Evolutionary conservation across 53 echinoderm and acorn worm species (phyloP).

Genomic region (Pentamera pediparva): DNA sequence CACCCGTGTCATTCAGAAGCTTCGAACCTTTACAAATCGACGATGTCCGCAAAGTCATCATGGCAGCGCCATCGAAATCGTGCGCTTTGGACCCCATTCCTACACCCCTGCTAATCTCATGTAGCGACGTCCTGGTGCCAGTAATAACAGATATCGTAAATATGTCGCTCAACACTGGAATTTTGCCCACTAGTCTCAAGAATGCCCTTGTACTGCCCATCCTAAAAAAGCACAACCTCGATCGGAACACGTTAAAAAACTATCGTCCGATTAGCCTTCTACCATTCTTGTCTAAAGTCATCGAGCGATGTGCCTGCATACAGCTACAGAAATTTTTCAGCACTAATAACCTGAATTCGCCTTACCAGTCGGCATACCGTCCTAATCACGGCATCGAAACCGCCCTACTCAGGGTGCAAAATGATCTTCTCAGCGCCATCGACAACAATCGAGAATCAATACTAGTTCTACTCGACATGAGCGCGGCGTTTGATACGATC

Average conservation of each 20-base stretch:
- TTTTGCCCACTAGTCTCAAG: no score
- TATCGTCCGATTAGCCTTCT: constrained; percentile 39
- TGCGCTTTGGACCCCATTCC: constrained; percentile 36
- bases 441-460: neutral
- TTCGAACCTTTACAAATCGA: no score
- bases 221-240: neutral
- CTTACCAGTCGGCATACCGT: constrained; percentile 19
- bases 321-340: constrained; percentile 14
- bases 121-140: neutral
- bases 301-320: constrained; percentile 8
- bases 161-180: neutral
- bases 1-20: no score
- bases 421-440: neutral
- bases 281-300: constrained; percentile 10
- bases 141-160: constrained; percentile 33
- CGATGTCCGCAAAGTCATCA: no score
- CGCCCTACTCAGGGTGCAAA: constrained; percentile 22
- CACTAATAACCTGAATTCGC: neutral
- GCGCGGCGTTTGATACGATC: constrained; percentile 35
- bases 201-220: no score
- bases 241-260: constrained; percentile 8
- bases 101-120: neutral
- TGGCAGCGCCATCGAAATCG: constrained; percentile 22
- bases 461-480: constrained; percentile 22
- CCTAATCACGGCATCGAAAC: constrained; percentile 17